A percentile compares a stretch with the other conserved stretches of the same genome.
Evolutionary conservation across 2,888 invertebrate species (phyloP).

Genomic region (Amblyteles armatorius): DNA sequence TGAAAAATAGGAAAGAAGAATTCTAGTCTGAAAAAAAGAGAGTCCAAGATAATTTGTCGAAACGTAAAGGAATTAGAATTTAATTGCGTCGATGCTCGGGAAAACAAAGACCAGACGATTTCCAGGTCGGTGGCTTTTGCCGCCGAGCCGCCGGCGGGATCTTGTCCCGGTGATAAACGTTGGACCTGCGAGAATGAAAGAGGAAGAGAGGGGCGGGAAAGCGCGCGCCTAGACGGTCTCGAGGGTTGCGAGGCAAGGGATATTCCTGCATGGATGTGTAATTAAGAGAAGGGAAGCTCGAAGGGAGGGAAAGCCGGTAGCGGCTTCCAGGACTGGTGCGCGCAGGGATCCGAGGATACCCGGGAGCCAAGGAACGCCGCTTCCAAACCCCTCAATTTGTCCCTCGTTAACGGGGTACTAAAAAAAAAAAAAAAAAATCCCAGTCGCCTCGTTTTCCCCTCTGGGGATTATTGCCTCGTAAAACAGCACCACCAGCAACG

Average conservation of each 20-base stretch:
- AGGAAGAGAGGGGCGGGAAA: slow-evolving; percentile 8
- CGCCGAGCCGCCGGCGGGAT: slow-evolving; percentile 19
- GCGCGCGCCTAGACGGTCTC: slow-evolving; percentile 21
- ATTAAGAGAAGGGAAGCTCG: slow-evolving; percentile 66
- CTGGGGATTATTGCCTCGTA: slow-evolving; percentile 36
- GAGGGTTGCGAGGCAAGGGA: slow-evolving; percentile 30
- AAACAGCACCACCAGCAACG: slow-evolving; percentile 25
- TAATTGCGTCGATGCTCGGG: slow-evolving; percentile 37
- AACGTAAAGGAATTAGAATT: slow-evolving; percentile 16
- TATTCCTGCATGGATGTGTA: slow-evolving; percentile 53
- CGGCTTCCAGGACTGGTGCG: slow-evolving; percentile 23
- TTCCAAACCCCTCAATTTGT: slow-evolving; percentile 66
- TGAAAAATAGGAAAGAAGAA: not conserved
- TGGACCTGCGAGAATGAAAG: slow-evolving; percentile 49
- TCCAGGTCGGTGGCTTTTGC: slow-evolving; percentile 23
- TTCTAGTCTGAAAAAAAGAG: not conserved
- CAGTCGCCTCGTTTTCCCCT: slow-evolving; percentile 1
- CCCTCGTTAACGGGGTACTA: slow-evolving; percentile 65
- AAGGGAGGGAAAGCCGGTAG: slow-evolving; percentile 39
- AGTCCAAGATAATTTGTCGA: not conserved
- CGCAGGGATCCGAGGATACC: slow-evolving; percentile 40
- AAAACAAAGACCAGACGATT: slow-evolving; percentile 34
- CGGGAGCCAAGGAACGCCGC: slow-evolving; percentile 44
- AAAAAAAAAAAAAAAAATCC: slow-evolving; percentile 22
- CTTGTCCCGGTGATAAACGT: slow-evolving; percentile 63